Evolutionary conservation across 2,113 vertebrate species (phyloP).

Genomic region (Pagrus major): DNA sequence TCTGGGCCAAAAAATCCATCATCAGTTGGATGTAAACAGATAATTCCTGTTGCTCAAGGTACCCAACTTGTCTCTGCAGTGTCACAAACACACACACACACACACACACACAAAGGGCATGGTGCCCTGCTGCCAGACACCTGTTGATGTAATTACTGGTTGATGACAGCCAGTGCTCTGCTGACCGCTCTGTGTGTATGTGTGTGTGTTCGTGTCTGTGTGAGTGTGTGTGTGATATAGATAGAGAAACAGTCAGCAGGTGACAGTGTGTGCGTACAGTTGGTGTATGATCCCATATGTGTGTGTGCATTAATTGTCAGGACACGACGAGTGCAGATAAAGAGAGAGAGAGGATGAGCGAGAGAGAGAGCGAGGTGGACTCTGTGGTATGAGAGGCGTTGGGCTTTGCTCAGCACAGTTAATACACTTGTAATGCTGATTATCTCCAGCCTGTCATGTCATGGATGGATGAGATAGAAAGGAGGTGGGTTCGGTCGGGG

Average conservation of each 20-base stretch:
- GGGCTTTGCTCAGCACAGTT: constrained; percentile 50
- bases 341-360: neutral
- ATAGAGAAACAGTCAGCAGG: neutral
- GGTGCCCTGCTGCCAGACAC: constrained; percentile 15
- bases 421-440: constrained; percentile 66
- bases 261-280: neutral
- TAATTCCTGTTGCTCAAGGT: neutral
- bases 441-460: constrained; percentile 50
- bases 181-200: neutral
- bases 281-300: constrained; percentile 1
- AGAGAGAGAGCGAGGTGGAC: neutral
- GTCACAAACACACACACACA: constrained; percentile 19
- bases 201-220: neutral
- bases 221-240: neutral
- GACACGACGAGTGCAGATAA: neutral
- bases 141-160: constrained; percentile 42
- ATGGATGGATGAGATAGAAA: constrained; percentile 52
- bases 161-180: constrained; percentile 31
- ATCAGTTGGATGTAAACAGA: neutral
- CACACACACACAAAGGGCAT: constrained; percentile 7
- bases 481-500: constrained; percentile 21
- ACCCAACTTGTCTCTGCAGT: neutral
- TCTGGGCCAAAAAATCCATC: neutral
- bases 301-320: neutral
- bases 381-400: neutral